phyloP scores from a whole-genome alignment of 2,113 vertebrate genomes.

The Caracal caracal region DNA sequence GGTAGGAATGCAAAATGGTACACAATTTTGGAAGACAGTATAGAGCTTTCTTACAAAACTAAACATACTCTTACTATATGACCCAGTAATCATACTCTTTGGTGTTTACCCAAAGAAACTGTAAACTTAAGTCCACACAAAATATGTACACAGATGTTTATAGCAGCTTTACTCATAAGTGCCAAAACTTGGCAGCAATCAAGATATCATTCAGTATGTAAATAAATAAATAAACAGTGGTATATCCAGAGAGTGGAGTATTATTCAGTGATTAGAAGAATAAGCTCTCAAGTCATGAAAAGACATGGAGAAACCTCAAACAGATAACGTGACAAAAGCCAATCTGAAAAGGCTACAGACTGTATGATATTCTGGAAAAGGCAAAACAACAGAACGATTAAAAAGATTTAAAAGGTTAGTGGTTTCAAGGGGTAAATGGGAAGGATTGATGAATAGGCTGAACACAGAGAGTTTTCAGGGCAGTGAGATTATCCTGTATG shows the following conservation, averaged over 20 bases:
- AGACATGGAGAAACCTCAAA: background rate
- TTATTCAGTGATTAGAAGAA: background rate
- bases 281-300: background rate
- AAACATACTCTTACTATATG: background rate
- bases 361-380: background rate
- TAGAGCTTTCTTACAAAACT: background rate
- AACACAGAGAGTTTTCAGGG: background rate
- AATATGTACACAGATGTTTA: background rate
- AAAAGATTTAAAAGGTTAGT: background rate
- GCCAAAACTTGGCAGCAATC: background rate
- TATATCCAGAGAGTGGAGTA: background rate
- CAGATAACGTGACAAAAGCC: background rate
- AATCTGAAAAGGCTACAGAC: background rate
- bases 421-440: background rate
- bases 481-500: background rate
- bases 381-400: background rate
- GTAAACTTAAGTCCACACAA: background rate
- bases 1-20: background rate
- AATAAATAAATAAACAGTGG: background rate
- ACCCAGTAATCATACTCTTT: background rate
- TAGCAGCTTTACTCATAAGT: background rate
- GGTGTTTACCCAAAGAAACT: background rate
- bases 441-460: background rate
- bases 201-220: background rate
- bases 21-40: background rate